Base-by-base conservation (phyloP, 2,888 invertebrate species). In the Epiblema foenella region DNA sequence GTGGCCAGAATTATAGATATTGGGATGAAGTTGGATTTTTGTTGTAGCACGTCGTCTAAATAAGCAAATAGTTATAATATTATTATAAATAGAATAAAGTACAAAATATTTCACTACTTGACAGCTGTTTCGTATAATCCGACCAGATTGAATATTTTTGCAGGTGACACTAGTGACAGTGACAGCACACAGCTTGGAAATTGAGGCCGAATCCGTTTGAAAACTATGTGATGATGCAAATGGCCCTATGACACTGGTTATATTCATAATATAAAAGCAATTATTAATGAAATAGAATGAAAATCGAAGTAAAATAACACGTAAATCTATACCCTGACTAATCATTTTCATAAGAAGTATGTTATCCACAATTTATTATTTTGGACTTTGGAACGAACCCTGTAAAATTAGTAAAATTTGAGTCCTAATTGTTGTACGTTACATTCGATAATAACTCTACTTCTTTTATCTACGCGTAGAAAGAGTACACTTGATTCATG, bases 91-190 rank as follows among this genome's bases (percentile, higher is more conserved):
- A 70, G 9, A 66, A 24, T 42, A 54, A 46, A 54, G n/a, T 70
- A 46, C n/a, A 29, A 59, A 60, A 54, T 66, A 49, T 29, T 24
- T 12, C 52, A 17, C 0, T n/a, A 17, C 24, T 51, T 65, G 59
- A 69, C 69, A 64, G 20, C n/a, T 65, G 1, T 54, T 65, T 60
- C 24, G 24, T 42, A 46, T 70, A 70, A 70, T 2, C 33, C 54
- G 52, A 58, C 42, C 15, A 70, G 59, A 20, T 70, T 60, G 15
- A 4, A 39, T 20, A 20, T 15, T 9, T 10, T 42, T 39, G 10
- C 15, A 11, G 18, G 18, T 39, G 33, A 29, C 18, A 20, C 24
- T 24, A 4, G 18, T n/a, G 7, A 15, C 17, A 54, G 12, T 33
- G 33, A 39, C 46, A 46, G n/a, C 46, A 15, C 42, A 12, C 3